phyloP scores from a whole-genome alignment of 1,140 invertebrate species.

The Pygmarrhopalites habei region DNA sequence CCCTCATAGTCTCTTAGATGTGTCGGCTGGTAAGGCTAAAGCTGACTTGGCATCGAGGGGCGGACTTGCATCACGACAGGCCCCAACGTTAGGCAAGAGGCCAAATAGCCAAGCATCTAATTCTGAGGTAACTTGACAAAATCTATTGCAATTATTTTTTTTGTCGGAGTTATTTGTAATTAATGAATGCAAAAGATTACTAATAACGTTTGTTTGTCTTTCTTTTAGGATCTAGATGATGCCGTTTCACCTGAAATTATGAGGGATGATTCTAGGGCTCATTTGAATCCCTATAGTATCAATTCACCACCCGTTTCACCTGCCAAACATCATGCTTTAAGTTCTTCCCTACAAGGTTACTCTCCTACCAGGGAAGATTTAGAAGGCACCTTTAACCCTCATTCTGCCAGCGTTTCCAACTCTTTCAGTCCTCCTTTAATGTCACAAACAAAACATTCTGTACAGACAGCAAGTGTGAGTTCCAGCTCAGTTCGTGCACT shows the following conservation, averaged over 20 bases:
- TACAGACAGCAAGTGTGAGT: not conserved
- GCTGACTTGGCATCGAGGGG: constrained; percentile 73
- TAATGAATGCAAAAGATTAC: not conserved
- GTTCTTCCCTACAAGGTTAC: no score
- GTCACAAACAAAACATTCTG: not conserved
- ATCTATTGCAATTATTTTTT: not conserved
- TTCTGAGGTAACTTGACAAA: constrained; percentile 18
- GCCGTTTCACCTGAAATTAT: constrained; percentile 24
- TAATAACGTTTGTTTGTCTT: not conserved
- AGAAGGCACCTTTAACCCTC: not conserved
- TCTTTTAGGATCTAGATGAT: constrained; percentile 20
- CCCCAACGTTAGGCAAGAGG: constrained; percentile 48
- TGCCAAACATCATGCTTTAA: no score
- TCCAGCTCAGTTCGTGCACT: not conserved
- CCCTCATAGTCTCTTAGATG: constrained; percentile 73
- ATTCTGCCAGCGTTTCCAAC: not conserved
- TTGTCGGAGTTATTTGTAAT: not conserved
- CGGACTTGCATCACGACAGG: constrained; percentile 50
- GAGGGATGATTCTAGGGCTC: constrained; percentile 10
- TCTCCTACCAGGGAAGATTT: constrained; percentile 1
- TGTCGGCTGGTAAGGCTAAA: constrained; percentile 76
- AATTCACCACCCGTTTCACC: constrained; percentile 14
- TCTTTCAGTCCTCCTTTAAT: constrained; percentile 3
- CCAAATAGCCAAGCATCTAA: constrained; percentile 37
- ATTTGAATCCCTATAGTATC: constrained; percentile 12